Percentiles rank a stretch among this genome's conserved stretches.
Conservation (phyloP, 1,140 invertebrate species). For the Papilio dardanus region DNA sequence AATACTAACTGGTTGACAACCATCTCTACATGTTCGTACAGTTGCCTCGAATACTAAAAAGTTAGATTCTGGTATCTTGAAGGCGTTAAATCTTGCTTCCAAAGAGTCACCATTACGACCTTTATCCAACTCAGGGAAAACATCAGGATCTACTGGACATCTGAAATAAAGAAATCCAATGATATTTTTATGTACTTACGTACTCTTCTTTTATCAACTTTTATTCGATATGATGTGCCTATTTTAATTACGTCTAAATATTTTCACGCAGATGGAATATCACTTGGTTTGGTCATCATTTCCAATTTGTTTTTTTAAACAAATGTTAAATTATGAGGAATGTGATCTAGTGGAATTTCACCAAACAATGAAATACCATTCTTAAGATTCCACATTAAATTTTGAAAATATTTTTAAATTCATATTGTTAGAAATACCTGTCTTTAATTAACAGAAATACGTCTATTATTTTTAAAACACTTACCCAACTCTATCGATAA, state of each 20-base stretch:
- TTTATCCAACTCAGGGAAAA: slow-evolving; percentile 95
- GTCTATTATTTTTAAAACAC: slow-evolving; percentile 42
- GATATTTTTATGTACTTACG: no score
- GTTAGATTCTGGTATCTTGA: slow-evolving; percentile 97
- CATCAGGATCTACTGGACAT: slow-evolving; percentile 95
- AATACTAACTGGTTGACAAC: slow-evolving; percentile 90
- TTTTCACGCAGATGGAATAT: not conserved
- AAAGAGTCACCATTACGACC: slow-evolving; percentile 92
- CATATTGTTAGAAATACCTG: not conserved
- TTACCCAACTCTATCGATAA: slow-evolving; percentile 95
- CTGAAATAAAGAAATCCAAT: no score
- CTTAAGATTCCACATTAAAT: not conserved
- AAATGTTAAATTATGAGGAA: not conserved
- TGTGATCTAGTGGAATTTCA: no score
- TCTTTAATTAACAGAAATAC: not conserved
- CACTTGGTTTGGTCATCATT: no score
- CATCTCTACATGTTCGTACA: slow-evolving; percentile 93
- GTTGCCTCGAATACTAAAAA: slow-evolving; percentile 97
- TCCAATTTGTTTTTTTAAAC: not conserved
- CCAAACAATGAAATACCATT: not conserved
- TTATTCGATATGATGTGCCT: no score
- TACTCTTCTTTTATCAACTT: no score
- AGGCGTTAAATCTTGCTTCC: slow-evolving; percentile 96
- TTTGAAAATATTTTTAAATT: not conserved
- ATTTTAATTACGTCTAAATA: no score